Evolutionary conservation across 2,113 vertebrate species (phyloP).

Genomic region (Phasianus colchicus): DNA sequence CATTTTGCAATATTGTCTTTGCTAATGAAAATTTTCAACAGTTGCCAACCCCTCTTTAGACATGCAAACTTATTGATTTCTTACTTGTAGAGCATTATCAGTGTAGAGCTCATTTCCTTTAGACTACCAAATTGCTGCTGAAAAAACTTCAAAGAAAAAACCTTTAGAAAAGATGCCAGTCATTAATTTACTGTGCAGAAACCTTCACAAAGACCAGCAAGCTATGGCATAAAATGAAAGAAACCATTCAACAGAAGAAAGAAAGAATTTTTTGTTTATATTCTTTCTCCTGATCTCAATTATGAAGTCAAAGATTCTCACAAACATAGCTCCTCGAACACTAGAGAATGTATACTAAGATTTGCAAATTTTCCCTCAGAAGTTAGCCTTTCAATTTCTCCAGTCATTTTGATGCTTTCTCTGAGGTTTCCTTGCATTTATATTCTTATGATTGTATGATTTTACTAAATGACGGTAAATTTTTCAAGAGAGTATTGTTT

Average conservation of each 20-base stretch:
- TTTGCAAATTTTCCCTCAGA: neutral
- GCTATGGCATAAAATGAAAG: neutral
- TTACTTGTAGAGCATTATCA: neutral
- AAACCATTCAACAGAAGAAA: neutral
- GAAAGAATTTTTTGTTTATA: neutral
- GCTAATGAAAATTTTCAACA: neutral
- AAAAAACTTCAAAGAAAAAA: neutral
- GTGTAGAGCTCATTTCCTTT: neutral
- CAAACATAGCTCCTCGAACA: neutral
- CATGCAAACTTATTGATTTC: neutral
- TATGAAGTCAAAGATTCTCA: neutral
- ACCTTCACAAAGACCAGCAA: neutral
- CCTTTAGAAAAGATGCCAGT: neutral
- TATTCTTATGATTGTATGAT: neutral
- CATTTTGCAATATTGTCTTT: neutral
- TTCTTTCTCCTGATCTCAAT: neutral
- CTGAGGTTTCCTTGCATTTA: neutral
- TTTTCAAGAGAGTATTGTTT: neutral
- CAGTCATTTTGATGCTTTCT: neutral
- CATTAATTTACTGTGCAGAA: neutral
- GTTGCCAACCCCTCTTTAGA: neutral
- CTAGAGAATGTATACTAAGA: fast-evolving
- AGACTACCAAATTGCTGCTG: neutral
- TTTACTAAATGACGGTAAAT: neutral
- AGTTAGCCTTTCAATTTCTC: neutral